phyloP scores from a whole-genome alignment of 2,888 invertebrate genomes.

The Watsonalla cultraria region DNA sequence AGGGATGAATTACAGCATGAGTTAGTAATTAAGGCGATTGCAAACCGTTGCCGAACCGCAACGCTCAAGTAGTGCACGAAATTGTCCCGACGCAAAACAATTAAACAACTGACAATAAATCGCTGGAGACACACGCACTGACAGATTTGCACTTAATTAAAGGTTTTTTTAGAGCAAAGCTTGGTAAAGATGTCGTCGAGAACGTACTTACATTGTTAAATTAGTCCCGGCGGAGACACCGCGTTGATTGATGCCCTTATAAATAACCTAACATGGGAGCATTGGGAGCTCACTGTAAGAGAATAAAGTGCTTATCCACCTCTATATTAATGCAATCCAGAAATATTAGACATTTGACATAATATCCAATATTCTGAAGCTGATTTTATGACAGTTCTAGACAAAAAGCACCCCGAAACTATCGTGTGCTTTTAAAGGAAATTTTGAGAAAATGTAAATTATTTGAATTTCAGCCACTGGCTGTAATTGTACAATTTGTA shows the following conservation, averaged over 20 bases:
- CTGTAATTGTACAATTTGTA: too few species aligned
- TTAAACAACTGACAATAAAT: conserved; percentile 56
- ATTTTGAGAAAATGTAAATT: too few species aligned
- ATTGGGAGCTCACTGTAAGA: conserved; percentile 15
- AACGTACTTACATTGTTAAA: conserved; percentile 64
- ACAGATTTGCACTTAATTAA: conserved; percentile 73
- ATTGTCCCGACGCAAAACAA: conserved; percentile 40
- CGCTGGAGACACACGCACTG: conserved; percentile 47
- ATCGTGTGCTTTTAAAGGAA: too few species aligned
- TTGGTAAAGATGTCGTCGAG: conserved; percentile 28
- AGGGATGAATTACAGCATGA: neutral
- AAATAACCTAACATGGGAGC: conserved; percentile 57
- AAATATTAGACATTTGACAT: too few species aligned
- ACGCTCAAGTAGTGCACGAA: conserved; percentile 26
- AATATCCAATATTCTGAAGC: too few species aligned
- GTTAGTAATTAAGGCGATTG: conserved; percentile 9
- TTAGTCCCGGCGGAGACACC: conserved; percentile 57
- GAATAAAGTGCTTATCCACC: neutral
- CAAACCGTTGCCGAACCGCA: conserved; percentile 17
- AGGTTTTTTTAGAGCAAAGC: conserved; percentile 41
- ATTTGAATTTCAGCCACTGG: too few species aligned
- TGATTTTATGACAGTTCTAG: too few species aligned
- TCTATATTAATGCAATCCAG: too few species aligned
- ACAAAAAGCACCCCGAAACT: too few species aligned
- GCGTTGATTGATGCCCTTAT: conserved; percentile 59